Conservation (phyloP, 2,888 invertebrate genomes). For the Andrena flavipes region DNA sequence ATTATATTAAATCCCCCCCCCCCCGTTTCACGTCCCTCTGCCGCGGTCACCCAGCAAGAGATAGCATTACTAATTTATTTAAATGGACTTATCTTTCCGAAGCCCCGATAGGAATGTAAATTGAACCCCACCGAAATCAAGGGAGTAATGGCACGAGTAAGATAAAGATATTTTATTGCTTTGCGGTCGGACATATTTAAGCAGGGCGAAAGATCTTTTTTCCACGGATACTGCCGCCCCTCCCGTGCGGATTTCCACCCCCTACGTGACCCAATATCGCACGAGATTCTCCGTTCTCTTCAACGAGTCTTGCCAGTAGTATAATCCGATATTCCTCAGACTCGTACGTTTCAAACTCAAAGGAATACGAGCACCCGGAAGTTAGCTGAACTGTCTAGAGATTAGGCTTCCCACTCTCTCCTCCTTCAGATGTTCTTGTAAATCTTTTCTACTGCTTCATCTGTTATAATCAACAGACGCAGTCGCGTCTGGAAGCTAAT, state of each 20-base stretch:
- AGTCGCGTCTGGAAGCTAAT: too few relatives aligned
- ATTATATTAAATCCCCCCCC: slow-evolving; percentile 80
- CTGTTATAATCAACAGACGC: too few relatives aligned
- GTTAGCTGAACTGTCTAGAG: too few relatives aligned
- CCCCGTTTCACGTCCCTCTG: slow-evolving; percentile 14
- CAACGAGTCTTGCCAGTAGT: background rate
- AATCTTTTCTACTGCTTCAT: too few relatives aligned
- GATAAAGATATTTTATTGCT: slow-evolving; percentile 85
- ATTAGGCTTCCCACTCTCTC: too few relatives aligned
- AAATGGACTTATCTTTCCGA: slow-evolving; percentile 84
- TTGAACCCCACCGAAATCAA: slow-evolving; percentile 81
- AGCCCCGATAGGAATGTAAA: slow-evolving; percentile 84
- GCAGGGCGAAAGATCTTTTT: slow-evolving; percentile 74
- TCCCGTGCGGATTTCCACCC: background rate
- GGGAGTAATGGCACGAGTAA: slow-evolving; percentile 83
- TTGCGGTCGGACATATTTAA: slow-evolving; percentile 82
- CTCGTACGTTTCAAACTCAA: too few relatives aligned
- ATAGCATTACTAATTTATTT: slow-evolving; percentile 85
- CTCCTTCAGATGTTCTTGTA: too few relatives aligned
- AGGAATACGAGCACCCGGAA: too few relatives aligned
- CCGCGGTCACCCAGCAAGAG: slow-evolving; percentile 68
- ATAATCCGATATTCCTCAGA: background rate
- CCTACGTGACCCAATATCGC: background rate
- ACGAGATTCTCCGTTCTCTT: background rate
- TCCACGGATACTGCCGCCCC: background rate